Conservation (phyloP, 2,888 invertebrate species). For the Eumerus sabulonum region DNA sequence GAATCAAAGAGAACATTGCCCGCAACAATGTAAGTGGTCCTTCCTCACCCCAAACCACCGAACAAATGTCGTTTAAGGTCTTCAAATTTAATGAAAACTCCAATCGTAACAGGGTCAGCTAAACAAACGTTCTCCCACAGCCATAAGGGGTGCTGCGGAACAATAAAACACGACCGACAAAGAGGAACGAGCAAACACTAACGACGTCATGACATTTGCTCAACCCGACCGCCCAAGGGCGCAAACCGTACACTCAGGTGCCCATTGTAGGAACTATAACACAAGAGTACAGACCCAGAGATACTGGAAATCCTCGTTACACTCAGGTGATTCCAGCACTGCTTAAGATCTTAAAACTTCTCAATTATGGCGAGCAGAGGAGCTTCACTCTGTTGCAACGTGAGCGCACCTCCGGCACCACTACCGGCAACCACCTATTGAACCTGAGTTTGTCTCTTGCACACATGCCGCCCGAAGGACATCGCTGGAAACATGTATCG, state of each 20-base stretch:
- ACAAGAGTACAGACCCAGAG: neutral
- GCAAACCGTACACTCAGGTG: too few relatives aligned
- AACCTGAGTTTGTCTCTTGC: constrained; percentile 57
- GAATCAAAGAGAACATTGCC: too few relatives aligned
- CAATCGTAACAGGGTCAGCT: neutral
- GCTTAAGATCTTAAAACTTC: constrained; percentile 67
- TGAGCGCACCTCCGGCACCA: constrained; percentile 48
- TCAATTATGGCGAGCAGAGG: constrained; percentile 64
- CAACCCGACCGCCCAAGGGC: constrained; percentile 25
- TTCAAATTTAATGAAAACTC: too few relatives aligned
- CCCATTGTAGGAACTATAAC: neutral
- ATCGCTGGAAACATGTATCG: constrained; percentile 57
- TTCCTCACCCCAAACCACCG: too few relatives aligned
- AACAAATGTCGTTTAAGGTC: too few relatives aligned
- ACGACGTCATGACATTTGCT: constrained; percentile 59
- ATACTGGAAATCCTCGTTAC: constrained; percentile 6
- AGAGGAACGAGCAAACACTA: constrained; percentile 27
- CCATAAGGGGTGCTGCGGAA: neutral
- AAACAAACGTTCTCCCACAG: neutral
- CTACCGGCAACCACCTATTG: constrained; percentile 55
- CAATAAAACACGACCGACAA: constrained; percentile 33
- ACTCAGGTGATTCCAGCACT: constrained; percentile 62
- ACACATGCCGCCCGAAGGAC: constrained; percentile 20
- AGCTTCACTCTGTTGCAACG: constrained; percentile 40
- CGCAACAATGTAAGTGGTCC: too few relatives aligned